phyloP scores from a whole-genome alignment of 2,888 invertebrate genomes.

The Argyresthia albistria region DNA sequence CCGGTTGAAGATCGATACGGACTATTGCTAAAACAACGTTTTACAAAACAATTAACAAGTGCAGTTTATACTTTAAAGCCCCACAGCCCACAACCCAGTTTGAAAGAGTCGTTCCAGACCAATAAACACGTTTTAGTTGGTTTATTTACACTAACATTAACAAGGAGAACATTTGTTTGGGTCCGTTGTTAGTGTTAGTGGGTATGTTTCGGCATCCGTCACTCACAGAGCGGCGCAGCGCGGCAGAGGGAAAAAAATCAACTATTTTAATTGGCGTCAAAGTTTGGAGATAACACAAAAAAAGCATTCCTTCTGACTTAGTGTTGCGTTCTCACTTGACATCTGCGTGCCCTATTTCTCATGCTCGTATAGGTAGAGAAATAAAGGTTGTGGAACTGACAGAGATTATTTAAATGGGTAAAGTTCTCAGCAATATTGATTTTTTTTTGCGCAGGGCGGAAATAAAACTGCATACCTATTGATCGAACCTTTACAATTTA shows the following conservation, averaged over 20 bases:
- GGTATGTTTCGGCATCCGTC: slow-evolving; percentile 44
- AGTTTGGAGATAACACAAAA: slow-evolving; percentile 41
- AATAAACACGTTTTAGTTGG: slow-evolving; percentile 53
- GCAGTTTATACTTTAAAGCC: slow-evolving; percentile 44
- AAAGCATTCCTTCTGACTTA: slow-evolving; percentile 36
- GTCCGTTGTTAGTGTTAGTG: slow-evolving; percentile 14
- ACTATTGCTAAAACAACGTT: slow-evolving; percentile 26
- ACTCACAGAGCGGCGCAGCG: slow-evolving; percentile 56
- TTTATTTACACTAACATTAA: slow-evolving; percentile 51
- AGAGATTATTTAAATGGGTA: too few species aligned
- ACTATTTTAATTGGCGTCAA: slow-evolving; percentile 68
- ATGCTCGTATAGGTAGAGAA: slow-evolving; percentile 6
- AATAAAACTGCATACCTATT: too few species aligned
- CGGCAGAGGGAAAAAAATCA: slow-evolving; percentile 49
- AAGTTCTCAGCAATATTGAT: too few species aligned
- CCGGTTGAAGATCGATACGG: not conserved
- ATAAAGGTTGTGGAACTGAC: too few species aligned
- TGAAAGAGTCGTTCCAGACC: slow-evolving; percentile 33
- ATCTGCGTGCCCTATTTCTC: slow-evolving; percentile 20
- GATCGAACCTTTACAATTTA: not conserved
- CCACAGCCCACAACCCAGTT: slow-evolving; percentile 31
- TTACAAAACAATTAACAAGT: slow-evolving; percentile 42
- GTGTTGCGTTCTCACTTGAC: slow-evolving; percentile 33
- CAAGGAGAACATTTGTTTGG: slow-evolving; percentile 42
- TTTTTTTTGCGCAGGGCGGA: too few species aligned